Base-by-base conservation (phyloP, 2,113 vertebrate genomes). In the Paracanthobrama guichenoti region DNA sequence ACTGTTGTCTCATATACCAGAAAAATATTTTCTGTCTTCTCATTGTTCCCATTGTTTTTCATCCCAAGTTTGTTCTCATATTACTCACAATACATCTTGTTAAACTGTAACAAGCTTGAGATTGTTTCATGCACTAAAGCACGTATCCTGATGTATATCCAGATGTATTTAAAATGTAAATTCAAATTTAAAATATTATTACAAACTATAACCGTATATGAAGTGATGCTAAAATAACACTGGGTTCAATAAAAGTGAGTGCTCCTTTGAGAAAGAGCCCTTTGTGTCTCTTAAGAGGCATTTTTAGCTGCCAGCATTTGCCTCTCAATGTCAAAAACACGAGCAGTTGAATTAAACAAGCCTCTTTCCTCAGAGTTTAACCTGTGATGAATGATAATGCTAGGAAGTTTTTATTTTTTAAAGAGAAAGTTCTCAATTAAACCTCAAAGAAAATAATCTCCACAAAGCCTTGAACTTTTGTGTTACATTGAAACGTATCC, bases 381-480 rank as follows among this genome's bases (percentile, higher is more conserved):
- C 35, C 67, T 42, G 35, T 42, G 67, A 67, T 67, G 31, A 22
- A 31, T 35, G 13, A 60, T 62, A 62, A 13, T 62, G 22, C 57
- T 12, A 12, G 57, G 22, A 62, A 0, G 9, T 5, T 67, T 39
- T 35, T 39, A 20, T 62, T 64, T 64, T 1, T 8, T 35, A 20
- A 5, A 10, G 28, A 35, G 31, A 20, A 35, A 67, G 66, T 69
- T 69, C 12, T 6, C 69, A 73, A 48, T 73, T 26, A 73, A 73
- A 18, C 12, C 55, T 62, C 7, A 26, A 60, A 62, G 12, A 62
- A 44, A 24, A 2, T 2, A 79, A 62, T 73, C 69, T 73, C 69
- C n/a, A 73, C n/a, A 16, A 62, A 62, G 57, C 35, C 22, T 79
- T 62, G n/a, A 18, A 79, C 57, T 44, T 62, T 79, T 44, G 55